phyloP scores from a whole-genome alignment of 2,797 vertebrate species.

The Acrossocheilus fasciatus region DNA sequence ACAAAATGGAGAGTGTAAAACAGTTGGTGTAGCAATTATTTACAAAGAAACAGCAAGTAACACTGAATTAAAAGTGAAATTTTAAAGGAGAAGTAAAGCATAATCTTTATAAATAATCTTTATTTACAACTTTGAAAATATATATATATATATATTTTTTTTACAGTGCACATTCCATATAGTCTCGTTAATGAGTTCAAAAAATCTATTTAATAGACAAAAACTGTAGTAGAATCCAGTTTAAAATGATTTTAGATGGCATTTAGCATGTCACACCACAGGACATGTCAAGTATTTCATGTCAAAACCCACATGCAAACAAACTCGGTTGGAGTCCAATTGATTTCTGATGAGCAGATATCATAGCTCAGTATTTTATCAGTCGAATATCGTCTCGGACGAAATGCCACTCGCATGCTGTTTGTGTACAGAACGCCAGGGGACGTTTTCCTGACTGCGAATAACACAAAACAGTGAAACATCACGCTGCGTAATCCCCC shows the following conservation, averaged over 20 bases:
- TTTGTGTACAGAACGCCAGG: slow-evolving; percentile 29
- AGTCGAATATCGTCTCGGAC: neutral
- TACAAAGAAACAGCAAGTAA: neutral
- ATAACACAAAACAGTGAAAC: slow-evolving; percentile 39
- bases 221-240: neutral
- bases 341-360: slow-evolving; percentile 18
- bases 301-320: neutral
- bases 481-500: slow-evolving; percentile 41
- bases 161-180: neutral
- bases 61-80: neutral
- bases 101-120: neutral
- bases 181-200: neutral
- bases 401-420: neutral
- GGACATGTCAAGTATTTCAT: neutral
- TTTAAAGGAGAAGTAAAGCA: neutral
- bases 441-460: slow-evolving; percentile 33
- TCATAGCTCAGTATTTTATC: neutral
- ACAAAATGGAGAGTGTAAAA: too few species aligned
- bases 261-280: neutral
- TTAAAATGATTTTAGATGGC: neutral
- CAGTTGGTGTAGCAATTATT: neutral
- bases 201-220: neutral
- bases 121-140: neutral
- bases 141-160: too few species aligned
- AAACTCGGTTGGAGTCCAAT: neutral